Conservation (phyloP, 1,140 invertebrate genomes). For the Orchesella cincta region DNA sequence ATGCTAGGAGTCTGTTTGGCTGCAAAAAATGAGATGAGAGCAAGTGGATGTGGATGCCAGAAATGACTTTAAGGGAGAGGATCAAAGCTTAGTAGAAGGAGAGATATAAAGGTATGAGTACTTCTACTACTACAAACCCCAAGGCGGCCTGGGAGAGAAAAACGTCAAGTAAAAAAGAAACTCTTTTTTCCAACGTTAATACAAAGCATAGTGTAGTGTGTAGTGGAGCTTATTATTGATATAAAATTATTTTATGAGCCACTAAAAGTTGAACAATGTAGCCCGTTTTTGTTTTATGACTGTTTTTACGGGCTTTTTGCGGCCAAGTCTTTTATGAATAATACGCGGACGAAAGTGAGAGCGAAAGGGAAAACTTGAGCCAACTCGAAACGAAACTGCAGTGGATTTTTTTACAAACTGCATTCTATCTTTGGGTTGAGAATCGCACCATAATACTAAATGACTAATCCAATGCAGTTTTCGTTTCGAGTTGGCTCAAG, state of each 20-base stretch:
- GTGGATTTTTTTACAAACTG: too few relatives aligned
- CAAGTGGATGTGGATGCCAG: not conserved
- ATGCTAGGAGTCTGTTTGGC: not conserved
- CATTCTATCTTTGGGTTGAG: too few relatives aligned
- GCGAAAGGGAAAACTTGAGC: too few relatives aligned
- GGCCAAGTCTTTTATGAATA: constrained; percentile 25
- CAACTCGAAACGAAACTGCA: too few relatives aligned
- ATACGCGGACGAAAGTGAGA: not conserved
- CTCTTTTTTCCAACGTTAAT: not conserved
- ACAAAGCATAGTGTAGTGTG: not conserved
- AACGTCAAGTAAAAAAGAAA: not conserved
- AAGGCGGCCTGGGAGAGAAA: not conserved
- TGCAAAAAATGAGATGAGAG: not conserved
- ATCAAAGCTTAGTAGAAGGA: not conserved
- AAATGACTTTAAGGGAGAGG: not conserved
- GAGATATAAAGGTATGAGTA: too few relatives aligned
- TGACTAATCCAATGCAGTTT: too few relatives aligned
- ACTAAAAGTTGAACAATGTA: constrained; percentile 42
- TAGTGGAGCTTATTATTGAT: not conserved
- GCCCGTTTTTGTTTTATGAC: constrained; percentile 37
- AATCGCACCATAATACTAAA: too few relatives aligned
- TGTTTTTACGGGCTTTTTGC: constrained; percentile 11
- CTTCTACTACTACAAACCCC: not conserved
- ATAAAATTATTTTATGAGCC: constrained; percentile 40
- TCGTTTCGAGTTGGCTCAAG: too few relatives aligned